Evolutionary conservation across 2,797 vertebrate genomes (phyloP).

Genomic region (Nasua narica): DNA sequence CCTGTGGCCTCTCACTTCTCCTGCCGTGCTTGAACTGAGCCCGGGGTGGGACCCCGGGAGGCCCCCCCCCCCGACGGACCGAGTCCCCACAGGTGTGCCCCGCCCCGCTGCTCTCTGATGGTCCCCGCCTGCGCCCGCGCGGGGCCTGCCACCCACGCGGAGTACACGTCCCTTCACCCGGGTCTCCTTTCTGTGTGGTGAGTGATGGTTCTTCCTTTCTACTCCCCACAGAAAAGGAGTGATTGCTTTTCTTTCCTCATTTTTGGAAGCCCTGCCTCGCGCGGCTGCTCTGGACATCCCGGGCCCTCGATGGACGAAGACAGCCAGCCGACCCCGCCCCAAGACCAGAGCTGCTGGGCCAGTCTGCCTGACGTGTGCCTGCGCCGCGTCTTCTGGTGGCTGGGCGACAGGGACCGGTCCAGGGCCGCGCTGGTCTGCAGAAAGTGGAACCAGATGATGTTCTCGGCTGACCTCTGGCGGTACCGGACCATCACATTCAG

Average conservation of each 20-base stretch:
- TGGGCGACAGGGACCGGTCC: conserved; percentile 80
- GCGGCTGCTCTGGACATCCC: neutral
- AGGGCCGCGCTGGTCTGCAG: conserved; percentile 82
- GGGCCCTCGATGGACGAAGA: conserved; percentile 57
- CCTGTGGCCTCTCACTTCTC: neutral
- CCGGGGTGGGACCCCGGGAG: neutral
- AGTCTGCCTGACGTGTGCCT: conserved; percentile 82
- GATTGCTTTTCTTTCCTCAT: conserved; percentile 15
- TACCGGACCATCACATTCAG: conserved; percentile 81
- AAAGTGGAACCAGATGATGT: conserved; percentile 82
- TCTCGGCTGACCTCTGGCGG: conserved; percentile 84
- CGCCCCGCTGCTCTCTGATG: neutral
- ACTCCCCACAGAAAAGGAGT: conserved; percentile 55
- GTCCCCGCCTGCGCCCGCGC: neutral
- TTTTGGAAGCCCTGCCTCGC: conserved; percentile 60
- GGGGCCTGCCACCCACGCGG: neutral
- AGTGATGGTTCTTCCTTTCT: conserved; percentile 17
- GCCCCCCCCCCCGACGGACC: neutral
- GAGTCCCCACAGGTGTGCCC: neutral
- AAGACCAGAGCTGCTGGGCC: conserved; percentile 79
- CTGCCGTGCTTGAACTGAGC: neutral
- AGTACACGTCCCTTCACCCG: neutral
- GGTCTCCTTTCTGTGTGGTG: neutral
- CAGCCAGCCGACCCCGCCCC: neutral
- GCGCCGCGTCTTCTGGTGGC: conserved; percentile 81